Evolutionary conservation across 1,140 invertebrate species (phyloP), one percentile per base, ranked within the genome.

Genomic region (Aphelenchoides fujianensis): DNA sequence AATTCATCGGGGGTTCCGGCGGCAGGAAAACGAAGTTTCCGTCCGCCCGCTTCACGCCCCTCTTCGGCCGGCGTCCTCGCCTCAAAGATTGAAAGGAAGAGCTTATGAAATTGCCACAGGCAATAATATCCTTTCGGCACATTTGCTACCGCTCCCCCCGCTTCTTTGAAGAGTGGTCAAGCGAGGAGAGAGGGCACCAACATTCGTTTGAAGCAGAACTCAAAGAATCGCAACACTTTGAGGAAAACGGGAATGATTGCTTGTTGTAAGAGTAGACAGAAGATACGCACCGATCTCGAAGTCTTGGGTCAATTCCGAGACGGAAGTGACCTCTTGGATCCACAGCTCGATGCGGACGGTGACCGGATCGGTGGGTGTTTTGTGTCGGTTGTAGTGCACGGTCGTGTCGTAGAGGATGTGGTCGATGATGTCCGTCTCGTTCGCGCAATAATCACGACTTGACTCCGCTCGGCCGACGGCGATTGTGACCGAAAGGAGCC

Each of bases 391-490:
- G 70, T 83, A 83, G 59, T 76, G 55, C 0, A 76, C 63, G 23
- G 77, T 76, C 31, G 80, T 79, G 36, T 84, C 83, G 37, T 83
- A 74, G n/a, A 83, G 71, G 30, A 83, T 81, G 69, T 83, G 74
- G 48, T 84, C 81, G 53, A 83, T 83, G 35, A 83, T 82, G 69
- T 83, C 82, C 9, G 81, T 84, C 36, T 83, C 81, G 68, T 83
- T 83, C 62, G 81, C 80, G 73, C 81, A 83, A 68, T 80, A 74
- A 27, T 76, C 73, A 9, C 35, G 59, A 48, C 41, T 48, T n/a
- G n/a, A n/a, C n/a, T n/a, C n/a, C n/a, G n/a, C n/a, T n/a, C n/a
- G n/a, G n/a, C n/a, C n/a, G n/a, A n/a, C n/a, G n/a, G n/a, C n/a
- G n/a, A n/a, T n/a, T n/a, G n/a, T n/a, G n/a, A n/a, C n/a, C n/a